These are phyloP conservation scores for Cossypha polioptera DNA, from an alignment of 2,797 vertebrate species.

Conservation along the genomic window DNA sequence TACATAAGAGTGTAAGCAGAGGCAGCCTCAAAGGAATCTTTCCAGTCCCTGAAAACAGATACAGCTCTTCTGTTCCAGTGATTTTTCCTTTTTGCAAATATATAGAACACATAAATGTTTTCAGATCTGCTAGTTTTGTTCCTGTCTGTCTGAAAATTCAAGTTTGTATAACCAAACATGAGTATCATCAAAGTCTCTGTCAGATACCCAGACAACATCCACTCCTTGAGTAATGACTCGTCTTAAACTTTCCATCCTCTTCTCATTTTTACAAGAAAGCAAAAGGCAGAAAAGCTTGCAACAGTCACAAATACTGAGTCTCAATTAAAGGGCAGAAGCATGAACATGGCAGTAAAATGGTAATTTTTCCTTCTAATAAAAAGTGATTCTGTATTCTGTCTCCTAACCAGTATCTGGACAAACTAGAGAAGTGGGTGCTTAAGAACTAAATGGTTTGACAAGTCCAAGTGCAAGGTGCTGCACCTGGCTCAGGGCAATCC, in stretches of 20 bases:
- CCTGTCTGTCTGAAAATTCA: not conserved
- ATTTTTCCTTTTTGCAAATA: not conserved
- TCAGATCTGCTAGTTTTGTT: not conserved
- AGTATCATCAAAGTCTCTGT: slow-evolving; percentile 12
- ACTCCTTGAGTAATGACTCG: slow-evolving; percentile 12
- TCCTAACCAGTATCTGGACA: not conserved
- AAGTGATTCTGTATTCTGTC: not conserved
- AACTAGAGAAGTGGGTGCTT: not conserved
- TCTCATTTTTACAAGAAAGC: slow-evolving; percentile 10
- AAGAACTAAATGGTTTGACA: not conserved
- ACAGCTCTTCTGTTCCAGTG: not conserved
- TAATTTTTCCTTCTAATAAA: not conserved
- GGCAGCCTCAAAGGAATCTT: not conserved
- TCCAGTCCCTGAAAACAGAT: not conserved
- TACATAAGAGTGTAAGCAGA: not conserved
- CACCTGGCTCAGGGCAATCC: not conserved
- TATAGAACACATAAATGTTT: not conserved
- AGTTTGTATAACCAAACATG: not conserved
- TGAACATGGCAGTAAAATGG: not conserved
- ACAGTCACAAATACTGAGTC: not conserved
- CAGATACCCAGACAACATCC: not conserved
- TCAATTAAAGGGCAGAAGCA: slow-evolving; percentile 11
- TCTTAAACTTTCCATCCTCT: not conserved
- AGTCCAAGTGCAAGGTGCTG: not conserved
- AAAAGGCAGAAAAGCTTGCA: slow-evolving; percentile 9